Conservation (phyloP, 2,888 invertebrate genomes). For the Pherbina coryleti region DNA sequence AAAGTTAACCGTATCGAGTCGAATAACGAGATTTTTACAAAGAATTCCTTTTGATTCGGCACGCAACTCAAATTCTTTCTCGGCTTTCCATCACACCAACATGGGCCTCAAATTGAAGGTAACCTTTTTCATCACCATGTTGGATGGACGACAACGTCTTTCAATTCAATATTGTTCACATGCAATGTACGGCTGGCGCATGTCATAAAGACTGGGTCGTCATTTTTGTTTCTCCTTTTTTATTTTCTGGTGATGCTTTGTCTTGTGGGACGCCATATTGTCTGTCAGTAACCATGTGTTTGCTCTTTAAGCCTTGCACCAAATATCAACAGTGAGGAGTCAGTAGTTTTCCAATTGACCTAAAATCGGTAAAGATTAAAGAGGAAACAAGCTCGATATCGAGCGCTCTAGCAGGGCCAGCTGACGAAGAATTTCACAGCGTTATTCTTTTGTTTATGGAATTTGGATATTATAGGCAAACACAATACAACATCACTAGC, state of each 20-base stretch:
- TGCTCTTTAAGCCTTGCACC: not conserved
- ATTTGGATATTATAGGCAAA: slow-evolving; percentile 10
- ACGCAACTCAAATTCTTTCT: slow-evolving; percentile 22
- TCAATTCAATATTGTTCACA: not conserved
- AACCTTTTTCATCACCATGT: not conserved
- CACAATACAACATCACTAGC: not conserved
- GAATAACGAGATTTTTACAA: not conserved
- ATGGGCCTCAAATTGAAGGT: not conserved
- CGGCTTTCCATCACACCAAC: not conserved
- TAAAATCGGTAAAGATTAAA: slow-evolving; percentile 34
- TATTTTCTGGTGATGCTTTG: too few species aligned
- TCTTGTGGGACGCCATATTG: slow-evolving; percentile 1
- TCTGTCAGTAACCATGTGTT: not conserved
- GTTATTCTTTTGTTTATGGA: slow-evolving; percentile 16
- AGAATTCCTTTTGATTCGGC: slow-evolving; percentile 9
- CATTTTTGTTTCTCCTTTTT: too few species aligned
- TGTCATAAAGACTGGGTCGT: not conserved
- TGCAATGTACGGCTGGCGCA: not conserved
- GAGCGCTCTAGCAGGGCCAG: not conserved
- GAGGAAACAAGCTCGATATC: not conserved
- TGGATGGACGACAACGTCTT: slow-evolving; percentile 2
- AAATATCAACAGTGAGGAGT: not conserved
- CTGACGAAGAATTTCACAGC: not conserved
- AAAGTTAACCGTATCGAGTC: not conserved
- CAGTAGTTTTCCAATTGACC: slow-evolving; percentile 23